Conservation (phyloP, 2,888 invertebrate genomes). For the Ophion obscuratus region DNA sequence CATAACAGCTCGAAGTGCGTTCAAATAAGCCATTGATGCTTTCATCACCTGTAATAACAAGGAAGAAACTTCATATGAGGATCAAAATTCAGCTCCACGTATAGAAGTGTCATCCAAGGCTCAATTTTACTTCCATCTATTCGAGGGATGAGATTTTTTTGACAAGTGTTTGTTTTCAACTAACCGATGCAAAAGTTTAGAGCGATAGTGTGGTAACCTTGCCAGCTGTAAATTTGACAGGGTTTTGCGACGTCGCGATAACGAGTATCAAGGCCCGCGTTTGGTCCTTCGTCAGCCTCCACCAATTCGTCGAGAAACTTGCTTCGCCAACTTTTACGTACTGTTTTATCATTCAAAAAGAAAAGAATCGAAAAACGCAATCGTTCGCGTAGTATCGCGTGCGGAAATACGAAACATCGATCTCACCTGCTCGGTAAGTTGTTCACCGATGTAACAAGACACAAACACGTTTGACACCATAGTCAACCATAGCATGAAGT, state of each 20-base stretch:
- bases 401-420: neutral
- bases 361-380: neutral
- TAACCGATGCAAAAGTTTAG: slow-evolving; percentile 67
- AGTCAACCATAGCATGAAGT: slow-evolving; percentile 24
- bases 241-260: slow-evolving; percentile 59
- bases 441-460: slow-evolving; percentile 66
- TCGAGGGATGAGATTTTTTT: neutral
- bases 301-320: slow-evolving; percentile 73
- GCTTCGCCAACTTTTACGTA: slow-evolving; percentile 68
- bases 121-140: neutral
- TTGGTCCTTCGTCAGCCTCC: slow-evolving; percentile 65
- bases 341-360: slow-evolving; percentile 42
- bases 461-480: slow-evolving; percentile 61
- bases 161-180: slow-evolving; percentile 33
- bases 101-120: neutral
- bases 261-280: slow-evolving; percentile 67
- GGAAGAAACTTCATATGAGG: neutral
- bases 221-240: slow-evolving; percentile 61
- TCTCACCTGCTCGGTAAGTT: slow-evolving; percentile 59
- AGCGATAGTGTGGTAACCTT: slow-evolving; percentile 68
- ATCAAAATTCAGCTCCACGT: neutral
- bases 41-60: slow-evolving; percentile 58
- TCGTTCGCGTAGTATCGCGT: neutral
- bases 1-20: slow-evolving; percentile 53
- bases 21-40: slow-evolving; percentile 58